Evolutionary conservation across 35 echinoderm and acorn worm species (phyloP), one percentile per base, ranked within the genome.

Genomic region (Holothuria glaberrima): DNA sequence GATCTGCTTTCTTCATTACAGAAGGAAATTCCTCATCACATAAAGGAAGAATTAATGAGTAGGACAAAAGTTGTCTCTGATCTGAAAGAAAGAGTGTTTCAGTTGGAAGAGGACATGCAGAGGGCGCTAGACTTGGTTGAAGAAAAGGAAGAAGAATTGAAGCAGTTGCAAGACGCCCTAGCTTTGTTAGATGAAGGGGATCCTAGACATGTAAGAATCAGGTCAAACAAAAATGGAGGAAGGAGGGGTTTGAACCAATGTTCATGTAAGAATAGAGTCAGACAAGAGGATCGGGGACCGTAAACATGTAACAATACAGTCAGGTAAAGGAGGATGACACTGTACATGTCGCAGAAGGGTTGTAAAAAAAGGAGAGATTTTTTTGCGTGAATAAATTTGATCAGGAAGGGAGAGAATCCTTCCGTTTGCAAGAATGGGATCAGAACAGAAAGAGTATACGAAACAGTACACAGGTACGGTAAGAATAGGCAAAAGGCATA

Each of bases 61-160:
- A 92, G 88, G 26, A 83, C 90, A 46, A 83, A 63, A 21, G 88
- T 90, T 4, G 89, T 99, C 0, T 93, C 89, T 7, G 88, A 94
- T 48, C 71, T 99, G 13, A 90, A 89, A 58, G 78, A 91, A 9
- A 60, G 91, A 5, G 89, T 94, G 6, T 46, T 75, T 13, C 64
- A 95, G 61, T 29, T 99, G 59, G 97, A 99, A 75, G 92, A 93
- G 28, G 89, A 92, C 36, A 95, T 95, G 93, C 35, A 83, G 27
- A 79, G 69, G 25, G 92, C 93, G 2, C 94, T 95, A 27, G 87
- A 99, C 57, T 80, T 95, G 58, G 92, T 99, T 27, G 86, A 95
- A 28, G 75, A 76, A 16, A 94, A 95, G 75, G 97, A 99, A 31
- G 63, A 63, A 76, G 92, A 94, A 58, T 90, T 99, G 91, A 83